Evolutionary conservation across 1,140 invertebrate species (phyloP).

Genomic region (Drosophila repleta): DNA sequence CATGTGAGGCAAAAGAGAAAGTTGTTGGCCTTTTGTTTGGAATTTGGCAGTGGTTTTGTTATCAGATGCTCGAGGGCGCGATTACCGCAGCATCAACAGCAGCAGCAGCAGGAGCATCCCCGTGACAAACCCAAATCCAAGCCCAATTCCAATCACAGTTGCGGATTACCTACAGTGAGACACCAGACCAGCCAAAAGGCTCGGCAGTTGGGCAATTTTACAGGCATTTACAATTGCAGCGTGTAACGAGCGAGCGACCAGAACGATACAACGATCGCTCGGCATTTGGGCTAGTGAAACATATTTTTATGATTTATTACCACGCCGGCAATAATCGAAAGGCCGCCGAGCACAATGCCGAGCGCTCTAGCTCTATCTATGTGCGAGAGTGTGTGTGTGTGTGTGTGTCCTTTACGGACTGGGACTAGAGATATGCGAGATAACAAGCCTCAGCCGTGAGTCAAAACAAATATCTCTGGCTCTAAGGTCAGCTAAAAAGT

Average conservation of each 20-base stretch:
- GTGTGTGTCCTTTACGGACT: constrained; percentile 56
- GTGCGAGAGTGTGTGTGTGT: constrained; percentile 30
- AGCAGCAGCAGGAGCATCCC: constrained; percentile 22
- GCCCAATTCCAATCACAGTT: constrained; percentile 24
- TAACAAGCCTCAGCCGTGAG: constrained; percentile 60
- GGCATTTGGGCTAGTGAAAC: constrained; percentile 48
- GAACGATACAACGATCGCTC: constrained; percentile 36
- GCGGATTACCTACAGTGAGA: constrained; percentile 37
- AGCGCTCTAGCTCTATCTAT: background rate
- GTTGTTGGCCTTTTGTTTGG: constrained; percentile 69
- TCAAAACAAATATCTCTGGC: constrained; percentile 69
- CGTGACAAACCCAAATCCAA: constrained; percentile 21
- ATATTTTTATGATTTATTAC: constrained; percentile 84
- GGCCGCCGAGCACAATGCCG: constrained; percentile 53
- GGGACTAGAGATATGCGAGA: constrained; percentile 29
- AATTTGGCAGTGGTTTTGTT: constrained; percentile 79
- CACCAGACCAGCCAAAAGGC: constrained; percentile 1
- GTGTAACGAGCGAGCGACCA: constrained; percentile 68
- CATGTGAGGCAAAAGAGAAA: constrained; percentile 71
- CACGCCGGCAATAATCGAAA: constrained; percentile 73
- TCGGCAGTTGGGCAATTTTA: constrained; percentile 60
- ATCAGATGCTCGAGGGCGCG: constrained; percentile 79
- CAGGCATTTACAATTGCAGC: constrained; percentile 74
- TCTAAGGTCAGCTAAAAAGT: constrained; percentile 58
- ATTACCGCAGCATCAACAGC: constrained; percentile 42